phyloP scores from a whole-genome alignment of 2,888 invertebrate species.

The Lithosia quadra region DNA sequence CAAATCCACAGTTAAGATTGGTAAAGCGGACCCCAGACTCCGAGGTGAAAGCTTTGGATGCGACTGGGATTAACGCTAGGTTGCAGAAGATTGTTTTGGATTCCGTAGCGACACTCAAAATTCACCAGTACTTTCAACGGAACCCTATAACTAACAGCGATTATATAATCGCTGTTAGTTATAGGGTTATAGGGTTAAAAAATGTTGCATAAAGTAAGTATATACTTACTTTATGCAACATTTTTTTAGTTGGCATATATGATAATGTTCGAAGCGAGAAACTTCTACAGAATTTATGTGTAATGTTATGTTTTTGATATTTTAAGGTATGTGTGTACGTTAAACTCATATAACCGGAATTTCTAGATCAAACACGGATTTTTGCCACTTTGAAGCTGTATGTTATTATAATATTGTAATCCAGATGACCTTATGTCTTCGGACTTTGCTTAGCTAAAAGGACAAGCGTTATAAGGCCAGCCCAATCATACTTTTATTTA shows the following conservation, averaged over 20 bases:
- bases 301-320: slow-evolving; percentile 15
- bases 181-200: too few species aligned
- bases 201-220: not conserved
- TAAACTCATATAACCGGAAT: slow-evolving; percentile 28
- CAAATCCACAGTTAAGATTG: too few species aligned
- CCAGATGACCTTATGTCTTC: not conserved
- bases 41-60: too few species aligned
- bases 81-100: not conserved
- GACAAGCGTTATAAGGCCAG: not conserved
- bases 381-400: slow-evolving; percentile 14
- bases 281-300: slow-evolving; percentile 10
- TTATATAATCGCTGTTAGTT: too few species aligned
- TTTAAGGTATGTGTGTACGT: slow-evolving; percentile 21
- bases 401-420: not conserved
- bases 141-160: too few species aligned
- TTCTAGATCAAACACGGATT: slow-evolving; percentile 20
- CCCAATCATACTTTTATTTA: not conserved
- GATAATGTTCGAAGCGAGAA: slow-evolving; percentile 5
- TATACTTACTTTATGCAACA: not conserved
- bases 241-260: slow-evolving; percentile 3
- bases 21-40: too few species aligned
- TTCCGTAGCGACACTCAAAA: not conserved
- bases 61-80: too few species aligned
- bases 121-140: not conserved
- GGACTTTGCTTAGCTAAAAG: slow-evolving; percentile 4